Evolutionary conservation across 1,140 invertebrate species (phyloP), one percentile per base, ranked within the genome.

Genomic region (Oryctes rhinoceros): DNA sequence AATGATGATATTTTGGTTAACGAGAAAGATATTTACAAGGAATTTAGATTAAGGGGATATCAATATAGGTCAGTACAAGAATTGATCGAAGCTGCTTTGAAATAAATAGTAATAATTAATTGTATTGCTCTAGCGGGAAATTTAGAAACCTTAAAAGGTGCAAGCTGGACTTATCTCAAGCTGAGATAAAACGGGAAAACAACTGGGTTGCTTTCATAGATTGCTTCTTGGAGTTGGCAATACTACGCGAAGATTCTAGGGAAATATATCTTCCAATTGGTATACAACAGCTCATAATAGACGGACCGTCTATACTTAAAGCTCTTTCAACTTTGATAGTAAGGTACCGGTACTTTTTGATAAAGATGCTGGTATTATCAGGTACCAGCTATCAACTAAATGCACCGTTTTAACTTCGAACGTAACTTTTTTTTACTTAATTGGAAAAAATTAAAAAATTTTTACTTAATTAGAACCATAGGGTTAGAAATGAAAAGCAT

Each of bases 131-230:
- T 76, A 47, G 75, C n/a, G 75, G 75, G 4, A 76, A 76, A 18
- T 97, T 97, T 89, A 90, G 92, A 82, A 92, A 91, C 13, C 86
- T 95, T 3, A 86, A 90, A 11, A 88, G 89, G 15, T 84, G 87
- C 83, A 86, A 91, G 86, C 87, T 87, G 1, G 89, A 89, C 82
- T 90, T 88, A 53, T 80, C 75, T 0, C 85, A 84, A 13, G 93
- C 91, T n/a, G 85, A 86, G 13, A 87, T 93, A 1, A 81, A 84
- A 62, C 97, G 96, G 96, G 87, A 88, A 7, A 86, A 94, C 83
- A 97, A 97, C 87, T 98, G 96, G 96, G 92, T 97, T 0, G 92
- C 96, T 0, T 98, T 97, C 87, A 92, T 98, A 90, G 97, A 99
- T 87, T 96, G 94, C 20, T 94, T 98, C 92, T 88, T 99, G 13